Evolutionary conservation across 2,888 invertebrate species (phyloP).

Genomic region (Erannis defoliaria): DNA sequence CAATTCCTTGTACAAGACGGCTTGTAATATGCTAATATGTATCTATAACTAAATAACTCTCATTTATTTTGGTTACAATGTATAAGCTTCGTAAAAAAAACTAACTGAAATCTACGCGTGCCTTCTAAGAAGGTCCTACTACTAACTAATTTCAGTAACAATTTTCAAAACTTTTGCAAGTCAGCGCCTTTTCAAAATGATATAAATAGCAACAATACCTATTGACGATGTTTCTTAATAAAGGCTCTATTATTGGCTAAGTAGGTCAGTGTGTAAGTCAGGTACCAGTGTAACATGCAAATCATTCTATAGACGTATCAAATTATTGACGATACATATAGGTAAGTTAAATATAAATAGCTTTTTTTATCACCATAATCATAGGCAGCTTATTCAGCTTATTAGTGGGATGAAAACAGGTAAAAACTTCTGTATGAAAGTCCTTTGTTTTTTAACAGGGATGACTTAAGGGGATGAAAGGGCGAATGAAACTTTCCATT

Average conservation of each 20-base stretch:
- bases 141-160: slow-evolving; percentile 49
- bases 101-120: slow-evolving; percentile 32
- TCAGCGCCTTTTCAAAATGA: slow-evolving; percentile 47
- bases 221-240: slow-evolving; percentile 55
- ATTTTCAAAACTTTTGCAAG: slow-evolving; percentile 52
- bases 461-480: too few species aligned
- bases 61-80: too few species aligned
- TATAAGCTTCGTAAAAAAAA: not conserved
- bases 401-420: too few species aligned
- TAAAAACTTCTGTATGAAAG: too few species aligned
- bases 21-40: too few species aligned
- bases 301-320: slow-evolving; percentile 2
- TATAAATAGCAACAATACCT: slow-evolving; percentile 41
- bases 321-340: not conserved
- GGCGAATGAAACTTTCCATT: too few species aligned
- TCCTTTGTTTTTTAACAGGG: too few species aligned
- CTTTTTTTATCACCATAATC: too few species aligned
- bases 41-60: too few species aligned
- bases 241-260: slow-evolving; percentile 43
- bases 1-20: too few species aligned
- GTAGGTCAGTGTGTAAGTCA: slow-evolving; percentile 62
- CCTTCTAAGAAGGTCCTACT: slow-evolving; percentile 32
- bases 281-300: slow-evolving; percentile 18
- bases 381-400: too few species aligned
- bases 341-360: not conserved